phyloP scores from a whole-genome alignment of 2,888 invertebrate genomes.

The Boloria selene region DNA sequence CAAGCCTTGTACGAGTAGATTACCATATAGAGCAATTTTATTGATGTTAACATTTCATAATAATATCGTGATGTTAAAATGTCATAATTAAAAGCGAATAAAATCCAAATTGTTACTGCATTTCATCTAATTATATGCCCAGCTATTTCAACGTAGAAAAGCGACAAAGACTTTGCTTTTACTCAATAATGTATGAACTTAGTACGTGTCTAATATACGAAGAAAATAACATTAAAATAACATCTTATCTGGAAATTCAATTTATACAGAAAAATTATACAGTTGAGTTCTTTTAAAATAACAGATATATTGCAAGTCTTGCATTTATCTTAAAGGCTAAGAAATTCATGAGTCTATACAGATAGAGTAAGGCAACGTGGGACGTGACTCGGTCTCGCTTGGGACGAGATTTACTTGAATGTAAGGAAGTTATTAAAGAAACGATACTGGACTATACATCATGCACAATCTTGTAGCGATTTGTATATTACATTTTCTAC shows the following conservation, averaged over 20 bases:
- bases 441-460: conserved; percentile 5
- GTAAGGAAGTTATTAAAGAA: conserved; percentile 8
- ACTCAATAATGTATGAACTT: no score
- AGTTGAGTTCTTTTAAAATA: background rate
- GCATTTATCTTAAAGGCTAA: background rate
- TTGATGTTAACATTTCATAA: no score
- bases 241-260: background rate
- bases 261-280: background rate
- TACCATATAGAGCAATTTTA: no score
- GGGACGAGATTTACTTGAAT: background rate
- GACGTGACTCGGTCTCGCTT: background rate
- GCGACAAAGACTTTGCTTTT: no score
- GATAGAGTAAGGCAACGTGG: conserved; percentile 1
- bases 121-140: no score
- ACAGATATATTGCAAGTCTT: background rate
- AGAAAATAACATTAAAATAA: no score
- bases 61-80: no score
- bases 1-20: no score
- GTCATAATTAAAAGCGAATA: no score
- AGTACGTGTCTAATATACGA: no score
- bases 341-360: conserved; percentile 10
- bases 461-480: conserved; percentile 1
- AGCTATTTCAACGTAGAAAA: no score
- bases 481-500: conserved; percentile 1
- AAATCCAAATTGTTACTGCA: no score